A percentile compares a stretch with the other conserved stretches of the same genome.
phyloP scores from a whole-genome alignment of 2,113 vertebrate genomes.

The Noturus placidus region DNA sequence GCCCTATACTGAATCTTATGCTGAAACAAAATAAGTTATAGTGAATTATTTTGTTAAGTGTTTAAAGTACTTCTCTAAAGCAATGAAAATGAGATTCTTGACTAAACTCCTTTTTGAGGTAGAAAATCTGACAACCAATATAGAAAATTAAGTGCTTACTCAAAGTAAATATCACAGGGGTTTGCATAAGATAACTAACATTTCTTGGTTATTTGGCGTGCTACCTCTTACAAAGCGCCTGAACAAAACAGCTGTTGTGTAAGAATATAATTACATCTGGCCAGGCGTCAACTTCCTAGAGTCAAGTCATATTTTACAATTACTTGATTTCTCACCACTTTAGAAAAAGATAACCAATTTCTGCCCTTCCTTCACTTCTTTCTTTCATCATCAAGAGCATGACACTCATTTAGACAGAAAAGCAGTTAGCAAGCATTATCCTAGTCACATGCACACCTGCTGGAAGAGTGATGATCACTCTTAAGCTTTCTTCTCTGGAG shows the following conservation, averaged over 20 bases:
- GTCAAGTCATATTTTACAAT: not conserved
- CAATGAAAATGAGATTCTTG: not conserved
- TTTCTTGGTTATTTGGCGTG: not conserved
- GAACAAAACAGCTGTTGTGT: not conserved
- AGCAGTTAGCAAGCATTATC: not conserved
- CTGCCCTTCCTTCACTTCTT: not conserved
- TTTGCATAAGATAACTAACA: not conserved
- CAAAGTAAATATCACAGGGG: not conserved
- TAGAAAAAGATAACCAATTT: not conserved
- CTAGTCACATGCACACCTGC: slow-evolving; percentile 3
- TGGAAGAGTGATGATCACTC: slow-evolving; percentile 11
- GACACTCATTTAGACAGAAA: not conserved
- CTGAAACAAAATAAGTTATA: not conserved
- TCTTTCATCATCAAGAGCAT: slow-evolving; percentile 10
- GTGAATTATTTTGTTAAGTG: not conserved
- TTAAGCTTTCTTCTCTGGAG: not conserved
- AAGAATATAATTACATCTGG: not conserved
- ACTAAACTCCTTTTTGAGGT: not conserved
- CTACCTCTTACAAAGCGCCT: not conserved
- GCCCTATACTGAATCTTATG: not conserved
- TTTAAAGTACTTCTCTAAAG: not conserved
- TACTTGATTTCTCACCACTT: not conserved
- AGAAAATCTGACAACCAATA: not conserved
- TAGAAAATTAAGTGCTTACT: not conserved
- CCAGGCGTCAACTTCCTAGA: not conserved